Evolutionary conservation across 2,797 vertebrate species (phyloP), one percentile per base, ranked within the genome.

Genomic region (Parauchenoglanis ngamensis): DNA sequence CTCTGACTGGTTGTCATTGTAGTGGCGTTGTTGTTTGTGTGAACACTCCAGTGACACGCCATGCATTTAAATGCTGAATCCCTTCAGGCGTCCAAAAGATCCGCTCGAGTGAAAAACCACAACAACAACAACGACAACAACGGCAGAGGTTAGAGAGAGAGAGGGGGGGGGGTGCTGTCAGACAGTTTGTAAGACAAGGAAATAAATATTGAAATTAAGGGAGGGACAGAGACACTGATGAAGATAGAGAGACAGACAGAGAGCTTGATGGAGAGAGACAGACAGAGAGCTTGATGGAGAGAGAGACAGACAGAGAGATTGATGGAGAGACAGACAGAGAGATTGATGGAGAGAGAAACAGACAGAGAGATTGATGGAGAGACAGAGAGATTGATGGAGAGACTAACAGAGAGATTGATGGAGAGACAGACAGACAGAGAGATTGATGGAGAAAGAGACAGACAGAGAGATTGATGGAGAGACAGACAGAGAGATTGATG

Each of bases 41-140:
- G 75, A 84, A 84, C 82, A 35, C 82, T 84, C 28, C 49, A 52
- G 59, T 65, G 63, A 67, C 76, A 28, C 63, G 19, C 77, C 91
- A 88, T 90, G 92, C 92, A 92, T 91, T 90, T 92, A 92, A 93
- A 94, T 90, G 72, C 89, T 92, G 87, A 92, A 92, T 92, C 90
- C 88, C 91, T 93, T 94, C 89, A 92, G 92, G 85, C 87, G 91
- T 91, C 91, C 79, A 79, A 40, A 56, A 59, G 44, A 70, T 65
- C 25, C 61, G 35, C 80, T 40, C 1, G 49, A 77, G 49, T 77
- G 75, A 54, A 56, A 54, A 77, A 77, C 40, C 8, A 75, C 44
- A 75, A 46, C 44, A 75, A 75, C 10, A 25, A 49, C 44, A 75
- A 31, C 2, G 13, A 75, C 44, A 75, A 52, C 44, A 52, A 17